Conservation (phyloP, 2,113 vertebrate genomes). For the Engraulis encrasicolus region DNA sequence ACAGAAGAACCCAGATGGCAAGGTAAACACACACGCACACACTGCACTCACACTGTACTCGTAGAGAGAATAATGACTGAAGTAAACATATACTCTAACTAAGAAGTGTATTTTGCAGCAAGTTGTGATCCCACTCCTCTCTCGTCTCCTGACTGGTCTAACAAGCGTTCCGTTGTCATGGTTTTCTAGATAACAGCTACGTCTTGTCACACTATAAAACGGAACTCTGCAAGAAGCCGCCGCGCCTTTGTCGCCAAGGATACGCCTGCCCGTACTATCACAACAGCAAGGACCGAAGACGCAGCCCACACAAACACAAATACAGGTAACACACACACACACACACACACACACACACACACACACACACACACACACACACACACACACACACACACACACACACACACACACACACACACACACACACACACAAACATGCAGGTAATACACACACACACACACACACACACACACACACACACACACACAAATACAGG, state of each 20-base stretch:
- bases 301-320: conserved; percentile 96
- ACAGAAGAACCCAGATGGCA: conserved; percentile 96
- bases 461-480: too few species aligned
- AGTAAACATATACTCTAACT: too few species aligned
- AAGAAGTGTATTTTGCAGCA: neutral
- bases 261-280: conserved; percentile 98
- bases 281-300: conserved; percentile 96
- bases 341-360: neutral
- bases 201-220: conserved; percentile 98
- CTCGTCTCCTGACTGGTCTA: too few species aligned
- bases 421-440: too few species aligned
- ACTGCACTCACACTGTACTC: neutral
- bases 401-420: neutral
- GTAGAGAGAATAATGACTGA: too few species aligned
- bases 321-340: conserved; percentile 89
- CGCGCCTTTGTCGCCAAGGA: conserved; percentile 94
- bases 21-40: conserved; percentile 67
- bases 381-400: neutral
- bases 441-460: too few species aligned
- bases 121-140: neutral
- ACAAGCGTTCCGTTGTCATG: too few species aligned
- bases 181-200: conserved; percentile 84
- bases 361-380: neutral
- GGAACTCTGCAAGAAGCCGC: conserved; percentile 96
- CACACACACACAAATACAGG: conserved; percentile 78